Percentiles rank a stretch among this genome's conserved stretches.
Evolutionary conservation across 2,797 vertebrate genomes (phyloP).

Genomic region (Heliangelus exortis): DNA sequence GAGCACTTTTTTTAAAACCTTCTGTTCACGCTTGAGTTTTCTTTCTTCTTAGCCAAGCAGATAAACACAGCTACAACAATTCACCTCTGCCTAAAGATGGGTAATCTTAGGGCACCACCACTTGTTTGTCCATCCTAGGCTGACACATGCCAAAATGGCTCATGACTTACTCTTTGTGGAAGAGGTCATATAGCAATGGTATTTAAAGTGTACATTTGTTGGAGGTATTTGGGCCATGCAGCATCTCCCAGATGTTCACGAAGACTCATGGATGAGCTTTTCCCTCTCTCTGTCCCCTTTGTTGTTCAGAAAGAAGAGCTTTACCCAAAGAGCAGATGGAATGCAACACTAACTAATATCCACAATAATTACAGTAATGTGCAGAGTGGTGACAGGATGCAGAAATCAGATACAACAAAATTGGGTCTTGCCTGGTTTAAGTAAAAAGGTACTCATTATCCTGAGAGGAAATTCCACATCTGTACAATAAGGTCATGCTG

Average conservation of each 20-base stretch:
- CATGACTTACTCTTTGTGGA: not conserved
- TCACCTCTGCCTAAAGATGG: not conserved
- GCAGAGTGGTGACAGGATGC: not conserved
- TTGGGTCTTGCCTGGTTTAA: not conserved
- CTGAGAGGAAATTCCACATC: conserved; percentile 37
- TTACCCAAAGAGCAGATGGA: conserved; percentile 15
- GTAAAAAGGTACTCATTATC: conserved; percentile 37
- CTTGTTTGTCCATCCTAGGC: not conserved
- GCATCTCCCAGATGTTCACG: not conserved
- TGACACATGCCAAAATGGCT: not conserved
- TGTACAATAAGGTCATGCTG: not conserved
- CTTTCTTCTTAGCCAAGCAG: not conserved
- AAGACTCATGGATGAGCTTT: not conserved
- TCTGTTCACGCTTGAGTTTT: not conserved
- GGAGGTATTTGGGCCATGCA: not conserved
- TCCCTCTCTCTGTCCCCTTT: not conserved
- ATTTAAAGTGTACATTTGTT: not conserved
- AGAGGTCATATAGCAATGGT: not conserved
- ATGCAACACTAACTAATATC: not conserved
- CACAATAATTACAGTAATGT: not conserved
- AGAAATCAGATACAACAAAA: not conserved
- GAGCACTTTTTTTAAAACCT: not conserved
- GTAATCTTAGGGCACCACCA: not conserved
- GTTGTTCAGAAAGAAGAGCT: not conserved
- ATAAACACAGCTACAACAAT: not conserved